Base-by-base conservation (phyloP, 2,113 vertebrate species). In the Lepisosteus oculatus region DNA sequence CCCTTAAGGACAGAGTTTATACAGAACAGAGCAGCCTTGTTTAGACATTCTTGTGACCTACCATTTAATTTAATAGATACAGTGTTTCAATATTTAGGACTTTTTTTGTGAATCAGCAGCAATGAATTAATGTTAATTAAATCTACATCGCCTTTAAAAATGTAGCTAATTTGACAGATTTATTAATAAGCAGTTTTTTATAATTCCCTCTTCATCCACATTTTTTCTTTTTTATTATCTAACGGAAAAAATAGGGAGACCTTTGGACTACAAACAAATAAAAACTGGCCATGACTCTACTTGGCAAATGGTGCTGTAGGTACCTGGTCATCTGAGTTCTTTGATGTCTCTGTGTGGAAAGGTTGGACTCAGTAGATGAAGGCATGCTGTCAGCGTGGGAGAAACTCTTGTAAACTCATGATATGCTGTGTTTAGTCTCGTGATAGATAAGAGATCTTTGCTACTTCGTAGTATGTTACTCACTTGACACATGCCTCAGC, bases 391-490 rank as follows among this genome's bases (percentile, higher is more conserved):
- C 4, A 59, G 6, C 12, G 57, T 59, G n/a, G 57, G 57, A 59
- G 57, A 59, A 15, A 11, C 56, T n/a, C 5, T 59, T n/a, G 11
- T 11, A 11, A 13, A 13, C 5, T 59, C 14, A n/a, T 2, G 2
- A 13, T 59, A 6, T 13, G 11, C 4, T 59, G 11, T 4, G 12
- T 6, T 59, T 51, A 9, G 47, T 51, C 47, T 5, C 47, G 47
- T 51, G 47, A 59, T 59, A 59, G 56, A 59, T n/a, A 14, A n/a
- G n/a, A n/a, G n/a, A n/a, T 59, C 56, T 59, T 59, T 59, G 57
- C 12, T n/a, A 8, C 57, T n/a, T 15, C n/a, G 12, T n/a, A n/a
- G 57, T 15, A 11, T n/a, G 57, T 59, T 13, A n/a, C n/a, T 59
- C 57, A 13, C 47, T 51, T 3, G 5, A 51, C 47, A 51, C 47